Evolutionary conservation across 2,113 vertebrate species (phyloP).

Genomic region (Deroptyus accipitrinus): DNA sequence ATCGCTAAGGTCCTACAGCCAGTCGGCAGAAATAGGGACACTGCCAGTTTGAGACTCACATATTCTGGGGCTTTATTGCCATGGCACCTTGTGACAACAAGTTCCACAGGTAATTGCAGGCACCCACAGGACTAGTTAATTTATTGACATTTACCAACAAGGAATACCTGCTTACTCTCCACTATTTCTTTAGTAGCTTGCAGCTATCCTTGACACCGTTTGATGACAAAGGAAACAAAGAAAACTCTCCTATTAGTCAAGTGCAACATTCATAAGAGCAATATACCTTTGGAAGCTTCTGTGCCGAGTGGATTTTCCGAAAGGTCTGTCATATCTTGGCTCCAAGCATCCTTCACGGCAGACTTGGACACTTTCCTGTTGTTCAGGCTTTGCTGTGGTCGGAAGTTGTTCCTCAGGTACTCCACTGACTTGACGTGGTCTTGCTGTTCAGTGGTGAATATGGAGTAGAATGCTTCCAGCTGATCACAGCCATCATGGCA

Average conservation of each 20-base stretch:
- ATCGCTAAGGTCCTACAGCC: neutral
- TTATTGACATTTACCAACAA: neutral
- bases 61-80: neutral
- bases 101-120: neutral
- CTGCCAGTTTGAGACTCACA: neutral
- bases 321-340: slow-evolving; percentile 83
- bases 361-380: slow-evolving; percentile 90
- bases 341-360: slow-evolving; percentile 91
- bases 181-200: neutral
- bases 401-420: slow-evolving; percentile 95
- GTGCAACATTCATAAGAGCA: neutral
- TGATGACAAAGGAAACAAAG: neutral
- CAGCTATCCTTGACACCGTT: neutral
- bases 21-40: neutral
- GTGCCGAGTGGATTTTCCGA: slow-evolving; percentile 84
- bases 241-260: neutral
- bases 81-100: neutral
- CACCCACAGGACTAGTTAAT: neutral
- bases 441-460: slow-evolving; percentile 98
- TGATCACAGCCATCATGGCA: slow-evolving; percentile 54
- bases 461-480: slow-evolving; percentile 97
- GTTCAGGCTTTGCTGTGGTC: slow-evolving; percentile 87
- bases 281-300: slow-evolving; percentile 92
- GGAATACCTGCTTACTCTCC: neutral
- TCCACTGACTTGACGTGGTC: slow-evolving; percentile 97